phyloP scores from a whole-genome alignment of 2,113 vertebrate species.

The Nycticorax nycticorax region DNA sequence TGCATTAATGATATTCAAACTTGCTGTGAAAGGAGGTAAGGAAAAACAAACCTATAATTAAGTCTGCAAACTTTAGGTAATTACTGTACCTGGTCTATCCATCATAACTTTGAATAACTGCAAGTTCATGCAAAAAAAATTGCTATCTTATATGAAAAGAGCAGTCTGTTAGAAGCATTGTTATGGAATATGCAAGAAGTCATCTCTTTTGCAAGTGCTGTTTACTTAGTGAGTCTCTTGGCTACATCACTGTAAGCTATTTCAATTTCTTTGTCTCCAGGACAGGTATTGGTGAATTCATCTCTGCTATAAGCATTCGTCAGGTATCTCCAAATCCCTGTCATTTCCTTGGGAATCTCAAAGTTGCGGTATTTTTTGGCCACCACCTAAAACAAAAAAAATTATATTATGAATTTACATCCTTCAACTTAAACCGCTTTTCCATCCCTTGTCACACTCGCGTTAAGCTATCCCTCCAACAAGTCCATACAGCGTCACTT shows the following conservation, averaged over 20 bases:
- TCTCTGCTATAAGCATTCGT: conserved; percentile 90
- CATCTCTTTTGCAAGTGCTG: background rate
- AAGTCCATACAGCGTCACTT: too few species aligned
- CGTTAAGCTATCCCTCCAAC: background rate
- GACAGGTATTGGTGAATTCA: conserved; percentile 98
- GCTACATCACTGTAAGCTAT: conserved; percentile 96
- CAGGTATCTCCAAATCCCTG: conserved; percentile 93
- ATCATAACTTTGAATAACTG: conserved; percentile 71
- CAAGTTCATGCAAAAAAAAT: conserved; percentile 70
- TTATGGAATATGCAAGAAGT: conserved; percentile 54
- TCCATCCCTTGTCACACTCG: background rate
- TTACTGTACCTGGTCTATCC: conserved; percentile 73
- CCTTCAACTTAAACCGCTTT: background rate
- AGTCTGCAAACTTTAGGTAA: conserved; percentile 59
- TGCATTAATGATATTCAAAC: background rate
- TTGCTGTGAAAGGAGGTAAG: background rate
- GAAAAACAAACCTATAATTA: conserved; percentile 16
- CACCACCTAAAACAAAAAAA: conserved; percentile 85
- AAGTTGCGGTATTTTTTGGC: conserved; percentile 96
- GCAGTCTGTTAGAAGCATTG: conserved; percentile 78
- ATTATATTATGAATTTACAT: rapidly evolving
- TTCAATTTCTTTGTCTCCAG: conserved; percentile 95
- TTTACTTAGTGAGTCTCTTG: conserved; percentile 95
- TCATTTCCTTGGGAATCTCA: conserved; percentile 94
- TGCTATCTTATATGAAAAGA: conserved; percentile 68